These are phyloP conservation scores for Wasmannia auropunctata DNA, from an alignment of 1,140 invertebrate genomes.

Conservation along the genomic window DNA sequence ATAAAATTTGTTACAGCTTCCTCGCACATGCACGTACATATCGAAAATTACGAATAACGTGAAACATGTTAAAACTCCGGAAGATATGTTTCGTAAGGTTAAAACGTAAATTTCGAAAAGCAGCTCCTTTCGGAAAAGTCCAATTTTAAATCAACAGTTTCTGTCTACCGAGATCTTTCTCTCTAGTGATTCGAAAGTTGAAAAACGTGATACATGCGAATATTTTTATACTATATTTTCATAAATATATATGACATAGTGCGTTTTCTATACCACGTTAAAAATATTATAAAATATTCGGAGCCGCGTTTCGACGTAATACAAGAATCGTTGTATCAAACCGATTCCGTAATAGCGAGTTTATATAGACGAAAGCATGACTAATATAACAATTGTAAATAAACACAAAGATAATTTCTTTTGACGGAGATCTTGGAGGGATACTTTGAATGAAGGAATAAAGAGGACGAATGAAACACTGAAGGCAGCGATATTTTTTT, in stretches of 20 bases:
- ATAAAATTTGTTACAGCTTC: neutral
- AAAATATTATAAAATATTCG: slow-evolving; percentile 19
- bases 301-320: neutral
- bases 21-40: neutral
- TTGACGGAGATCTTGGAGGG: slow-evolving; percentile 13
- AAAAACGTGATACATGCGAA: neutral
- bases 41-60: neutral
- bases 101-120: slow-evolving; percentile 25
- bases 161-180: neutral
- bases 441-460: slow-evolving; percentile 50
- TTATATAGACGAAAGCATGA: slow-evolving; percentile 33
- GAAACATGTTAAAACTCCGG: neutral
- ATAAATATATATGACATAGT: slow-evolving; percentile 32
- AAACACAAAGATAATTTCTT: slow-evolving; percentile 19
- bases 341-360: neutral
- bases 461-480: slow-evolving; percentile 47
- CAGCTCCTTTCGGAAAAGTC: neutral
- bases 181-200: neutral
- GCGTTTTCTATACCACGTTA: slow-evolving; percentile 34
- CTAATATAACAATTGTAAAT: slow-evolving; percentile 54
- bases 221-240: slow-evolving; percentile 48
- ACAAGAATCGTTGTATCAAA: slow-evolving; percentile 28
- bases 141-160: neutral
- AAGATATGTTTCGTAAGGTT: neutral
- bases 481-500: slow-evolving; percentile 46